A percentile compares a stretch with the other conserved stretches of the same genome.
These are phyloP conservation scores for Bryconaethiops microstoma DNA, from an alignment of 2,797 vertebrate species.

Conservation along the genomic window DNA sequence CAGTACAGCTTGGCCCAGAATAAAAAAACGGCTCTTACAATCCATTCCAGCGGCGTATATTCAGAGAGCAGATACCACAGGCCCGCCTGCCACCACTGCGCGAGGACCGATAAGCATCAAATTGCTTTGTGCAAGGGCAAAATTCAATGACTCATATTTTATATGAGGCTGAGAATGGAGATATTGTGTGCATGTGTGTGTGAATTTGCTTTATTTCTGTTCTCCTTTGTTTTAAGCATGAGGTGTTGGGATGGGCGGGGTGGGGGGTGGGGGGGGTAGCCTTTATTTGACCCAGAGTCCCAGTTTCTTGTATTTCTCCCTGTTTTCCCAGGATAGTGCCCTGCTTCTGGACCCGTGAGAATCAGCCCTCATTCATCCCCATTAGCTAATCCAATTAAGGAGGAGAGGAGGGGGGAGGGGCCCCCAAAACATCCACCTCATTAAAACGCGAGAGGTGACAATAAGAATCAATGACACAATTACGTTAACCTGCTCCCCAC, in stretches of 20 bases:
- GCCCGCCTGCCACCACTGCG: conserved; percentile 5
- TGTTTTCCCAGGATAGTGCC: neutral
- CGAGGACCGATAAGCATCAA: conserved; percentile 48
- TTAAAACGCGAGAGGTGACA: conserved; percentile 54
- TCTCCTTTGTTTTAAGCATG: neutral
- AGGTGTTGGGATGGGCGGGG: too few relatives aligned
- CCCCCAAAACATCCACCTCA: conserved; percentile 61
- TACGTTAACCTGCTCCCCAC: conserved; percentile 5
- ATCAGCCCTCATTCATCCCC: conserved; percentile 53
- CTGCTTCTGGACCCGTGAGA: conserved; percentile 26
- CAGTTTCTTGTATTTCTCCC: conserved; percentile 30
- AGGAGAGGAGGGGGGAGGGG: conserved; percentile 32
- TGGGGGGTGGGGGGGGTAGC: conserved; percentile 24
- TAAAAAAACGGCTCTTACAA: conserved; percentile 1
- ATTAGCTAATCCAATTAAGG: conserved; percentile 66
- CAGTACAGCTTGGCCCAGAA: conserved; percentile 1
- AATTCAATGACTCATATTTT: conserved; percentile 45
- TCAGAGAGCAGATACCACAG: conserved; percentile 31
- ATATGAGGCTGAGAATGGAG: conserved; percentile 17
- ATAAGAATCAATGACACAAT: conserved; percentile 51
- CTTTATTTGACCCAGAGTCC: conserved; percentile 42
- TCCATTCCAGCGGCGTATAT: conserved; percentile 18
- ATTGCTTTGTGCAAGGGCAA: conserved; percentile 43
- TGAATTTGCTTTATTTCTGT: neutral
- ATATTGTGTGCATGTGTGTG: conserved; percentile 13